Percentiles rank a stretch among this genome's conserved stretches.
These are phyloP conservation scores for Procapra przewalskii DNA, from an alignment of 2,113 vertebrate genomes.

Conservation along the genomic window DNA sequence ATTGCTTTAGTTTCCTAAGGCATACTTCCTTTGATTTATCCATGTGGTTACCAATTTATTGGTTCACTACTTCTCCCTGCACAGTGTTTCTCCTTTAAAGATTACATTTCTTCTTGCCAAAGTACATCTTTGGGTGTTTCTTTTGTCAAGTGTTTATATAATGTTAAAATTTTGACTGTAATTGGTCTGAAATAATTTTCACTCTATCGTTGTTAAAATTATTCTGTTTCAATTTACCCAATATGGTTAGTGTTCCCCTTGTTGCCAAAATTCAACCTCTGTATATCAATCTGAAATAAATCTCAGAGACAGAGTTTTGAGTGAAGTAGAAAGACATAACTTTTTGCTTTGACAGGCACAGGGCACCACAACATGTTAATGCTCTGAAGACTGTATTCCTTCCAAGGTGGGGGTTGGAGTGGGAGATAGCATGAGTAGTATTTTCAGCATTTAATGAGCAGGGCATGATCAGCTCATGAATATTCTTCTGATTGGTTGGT, in stretches of 20 bases:
- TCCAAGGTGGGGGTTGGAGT: neutral
- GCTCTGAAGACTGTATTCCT: neutral
- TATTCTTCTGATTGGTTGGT: neutral
- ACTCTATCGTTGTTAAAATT: neutral
- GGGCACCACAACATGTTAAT: neutral
- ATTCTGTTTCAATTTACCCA: neutral
- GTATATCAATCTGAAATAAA: neutral
- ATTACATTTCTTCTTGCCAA: neutral
- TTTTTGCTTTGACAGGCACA: neutral
- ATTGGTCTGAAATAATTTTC: neutral
- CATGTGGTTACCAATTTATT: neutral
- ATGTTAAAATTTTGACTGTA: neutral
- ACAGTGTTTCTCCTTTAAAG: neutral
- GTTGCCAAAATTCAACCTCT: neutral
- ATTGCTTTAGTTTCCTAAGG: neutral
- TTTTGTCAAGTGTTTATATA: neutral
- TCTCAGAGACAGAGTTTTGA: neutral
- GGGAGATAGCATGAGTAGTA: neutral
- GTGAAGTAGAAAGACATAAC: neutral
- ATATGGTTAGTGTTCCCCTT: neutral
- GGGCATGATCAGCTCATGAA: neutral
- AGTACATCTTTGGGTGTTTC: neutral
- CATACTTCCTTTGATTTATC: neutral
- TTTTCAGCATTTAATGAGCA: neutral
- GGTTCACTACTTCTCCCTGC: neutral